These are phyloP conservation scores for Drosophila pseudoobscura DNA, from an alignment of 1,140 invertebrate species.

Conservation along the genomic window DNA sequence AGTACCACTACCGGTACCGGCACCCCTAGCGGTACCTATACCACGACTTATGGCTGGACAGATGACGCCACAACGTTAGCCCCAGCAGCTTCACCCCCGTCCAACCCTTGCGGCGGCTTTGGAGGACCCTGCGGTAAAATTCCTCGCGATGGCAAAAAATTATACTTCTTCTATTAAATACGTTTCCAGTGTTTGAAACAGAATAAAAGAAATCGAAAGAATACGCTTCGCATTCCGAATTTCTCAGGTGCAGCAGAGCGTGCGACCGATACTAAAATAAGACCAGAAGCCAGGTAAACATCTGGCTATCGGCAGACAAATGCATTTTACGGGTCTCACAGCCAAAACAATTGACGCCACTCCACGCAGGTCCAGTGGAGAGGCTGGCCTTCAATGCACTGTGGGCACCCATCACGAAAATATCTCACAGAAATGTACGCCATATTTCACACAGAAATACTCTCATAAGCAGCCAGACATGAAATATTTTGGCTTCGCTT, in stretches of 20 bases:
- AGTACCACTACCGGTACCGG: not conserved
- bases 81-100: not conserved
- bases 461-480: constrained; percentile 10
- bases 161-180: constrained; percentile 32
- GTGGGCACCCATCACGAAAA: constrained; percentile 15
- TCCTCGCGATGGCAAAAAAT: constrained; percentile 1
- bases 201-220: constrained; percentile 8
- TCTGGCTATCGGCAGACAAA: constrained; percentile 41
- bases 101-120: constrained; percentile 3
- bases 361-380: constrained; percentile 23
- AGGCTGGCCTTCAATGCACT: constrained; percentile 18
- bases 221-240: constrained; percentile 1
- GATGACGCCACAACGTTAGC: not conserved
- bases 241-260: constrained; percentile 43
- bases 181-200: not conserved
- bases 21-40: too few species aligned
- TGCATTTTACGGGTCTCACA: constrained; percentile 47
- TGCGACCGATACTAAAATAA: constrained; percentile 52
- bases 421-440: constrained; percentile 42
- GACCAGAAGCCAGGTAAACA: constrained; percentile 34
- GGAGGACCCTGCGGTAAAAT: not conserved
- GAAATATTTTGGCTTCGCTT: constrained; percentile 51
- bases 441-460: constrained; percentile 41
- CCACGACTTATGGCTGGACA: not conserved
- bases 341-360: constrained; percentile 37